Evolutionary conservation across 2,113 vertebrate species (phyloP), one percentile per base, ranked within the genome.

Genomic region (Cynocephalus volans): DNA sequence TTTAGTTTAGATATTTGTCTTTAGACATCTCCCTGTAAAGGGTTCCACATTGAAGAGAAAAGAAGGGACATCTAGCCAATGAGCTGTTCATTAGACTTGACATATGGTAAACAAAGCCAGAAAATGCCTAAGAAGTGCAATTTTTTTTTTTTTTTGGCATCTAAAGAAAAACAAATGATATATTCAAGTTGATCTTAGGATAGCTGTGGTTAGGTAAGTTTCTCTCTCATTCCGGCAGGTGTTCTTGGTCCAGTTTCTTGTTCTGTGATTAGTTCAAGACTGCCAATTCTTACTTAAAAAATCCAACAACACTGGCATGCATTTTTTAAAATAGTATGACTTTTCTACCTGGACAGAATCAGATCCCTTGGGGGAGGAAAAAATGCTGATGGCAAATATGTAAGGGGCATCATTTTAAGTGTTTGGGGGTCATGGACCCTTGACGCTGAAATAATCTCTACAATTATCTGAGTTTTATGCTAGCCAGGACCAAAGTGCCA

Each of bases 1-100:
- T 98, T 99, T 98, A 85, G 86, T 97, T 96, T 95, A 98, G 97
- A 95, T 96, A 87, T 98, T 98, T 98, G 87, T 98, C 93, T 98
- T 97, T 60, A 91, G 60, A 73, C 88, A 90, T 65, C 92, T 98
- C 80, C 94, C 80, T 81, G 62, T 13, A 82, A 67, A 95, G 83
- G 67, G 80, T 84, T 98, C 72, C 75, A 31, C 7, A 2, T 2
- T 88, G 96, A 65, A 62, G 33, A 89, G 90, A 76, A 83, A 73
- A 86, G 9, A 96, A 97, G 50, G 69, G 92, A 90, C 97, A 56
- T 89, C 41, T 1, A 82, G 12, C 72, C 95, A 77, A 45, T 73
- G 88, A 96, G 56, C 60, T 89, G 60, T 91, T 97, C 72, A 89
- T 98, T 95, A 79, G 62, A 91, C 50, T 36, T 96, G 96, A 97